These are phyloP conservation scores for Shargacucullia verbasci DNA, from an alignment of 2,888 invertebrate genomes.

Conservation along the genomic window DNA sequence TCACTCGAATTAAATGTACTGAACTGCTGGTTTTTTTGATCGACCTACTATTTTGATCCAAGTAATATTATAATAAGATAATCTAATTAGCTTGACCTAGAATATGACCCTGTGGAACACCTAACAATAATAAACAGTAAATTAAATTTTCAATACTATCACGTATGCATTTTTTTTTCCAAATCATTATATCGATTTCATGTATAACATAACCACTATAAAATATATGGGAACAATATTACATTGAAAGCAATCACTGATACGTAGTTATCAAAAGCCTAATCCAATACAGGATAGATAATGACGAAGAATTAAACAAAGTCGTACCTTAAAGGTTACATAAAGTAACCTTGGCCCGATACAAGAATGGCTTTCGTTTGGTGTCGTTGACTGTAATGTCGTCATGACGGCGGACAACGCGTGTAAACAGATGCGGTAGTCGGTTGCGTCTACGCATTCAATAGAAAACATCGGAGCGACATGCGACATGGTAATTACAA, in stretches of 20 bases:
- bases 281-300: constrained; percentile 15
- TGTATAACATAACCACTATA: neutral
- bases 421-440: constrained; percentile 44
- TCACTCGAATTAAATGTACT: constrained; percentile 10
- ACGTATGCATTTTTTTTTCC: neutral
- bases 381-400: constrained; percentile 53
- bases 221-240: neutral
- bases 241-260: neutral
- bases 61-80: neutral
- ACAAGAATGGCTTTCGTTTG: constrained; percentile 64
- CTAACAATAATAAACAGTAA: neutral
- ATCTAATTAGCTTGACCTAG: constrained; percentile 1
- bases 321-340: constrained; percentile 59
- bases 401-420: constrained; percentile 21
- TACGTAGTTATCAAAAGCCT: constrained; percentile 15
- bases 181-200: neutral
- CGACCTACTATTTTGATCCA: constrained; percentile 5
- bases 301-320: constrained; percentile 19
- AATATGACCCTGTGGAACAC: constrained; percentile 15
- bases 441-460: constrained; percentile 26
- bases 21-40: too few species aligned
- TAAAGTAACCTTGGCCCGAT: constrained; percentile 69
- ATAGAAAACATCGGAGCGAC: constrained; percentile 30
- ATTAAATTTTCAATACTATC: neutral
- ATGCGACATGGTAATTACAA: constrained; percentile 42